Evolutionary conservation across 2,888 invertebrate species (phyloP).

Genomic region (Philereme transversata): DNA sequence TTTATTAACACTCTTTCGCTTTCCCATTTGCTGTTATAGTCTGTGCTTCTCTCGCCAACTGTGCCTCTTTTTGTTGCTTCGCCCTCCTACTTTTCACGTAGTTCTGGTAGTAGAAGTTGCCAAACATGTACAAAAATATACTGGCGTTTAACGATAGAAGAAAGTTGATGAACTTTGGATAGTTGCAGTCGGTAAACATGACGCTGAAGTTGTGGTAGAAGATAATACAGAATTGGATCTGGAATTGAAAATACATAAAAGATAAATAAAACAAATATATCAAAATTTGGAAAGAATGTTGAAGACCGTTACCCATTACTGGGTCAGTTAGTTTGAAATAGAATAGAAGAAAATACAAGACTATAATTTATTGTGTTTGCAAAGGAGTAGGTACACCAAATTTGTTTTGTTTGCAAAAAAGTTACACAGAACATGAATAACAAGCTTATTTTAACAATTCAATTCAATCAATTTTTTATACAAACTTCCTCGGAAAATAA

Average conservation of each 20-base stretch:
- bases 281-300: too few species aligned
- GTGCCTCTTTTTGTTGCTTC: constrained; percentile 15
- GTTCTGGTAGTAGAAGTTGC: constrained; percentile 88
- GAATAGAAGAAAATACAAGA: too few species aligned
- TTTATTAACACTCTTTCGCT: constrained; percentile 65
- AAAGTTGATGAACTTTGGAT: constrained; percentile 87
- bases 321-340: too few species aligned
- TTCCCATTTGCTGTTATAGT: constrained; percentile 50
- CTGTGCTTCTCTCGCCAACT: constrained; percentile 25
- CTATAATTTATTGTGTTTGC: too few species aligned
- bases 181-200: constrained; percentile 87
- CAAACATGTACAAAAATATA: constrained; percentile 90
- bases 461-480: too few species aligned
- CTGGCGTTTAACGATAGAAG: constrained; percentile 87
- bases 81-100: constrained; percentile 75
- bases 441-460: too few species aligned
- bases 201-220: constrained; percentile 87
- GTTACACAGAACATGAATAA: too few species aligned
- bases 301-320: too few species aligned
- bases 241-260: constrained; percentile 42
- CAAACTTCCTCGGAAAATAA: too few species aligned
- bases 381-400: too few species aligned
- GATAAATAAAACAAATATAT: too few species aligned
- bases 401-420: too few species aligned
- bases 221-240: constrained; percentile 91